phyloP scores from a whole-genome alignment of 2,113 vertebrate species.

The Nestor notabilis region DNA sequence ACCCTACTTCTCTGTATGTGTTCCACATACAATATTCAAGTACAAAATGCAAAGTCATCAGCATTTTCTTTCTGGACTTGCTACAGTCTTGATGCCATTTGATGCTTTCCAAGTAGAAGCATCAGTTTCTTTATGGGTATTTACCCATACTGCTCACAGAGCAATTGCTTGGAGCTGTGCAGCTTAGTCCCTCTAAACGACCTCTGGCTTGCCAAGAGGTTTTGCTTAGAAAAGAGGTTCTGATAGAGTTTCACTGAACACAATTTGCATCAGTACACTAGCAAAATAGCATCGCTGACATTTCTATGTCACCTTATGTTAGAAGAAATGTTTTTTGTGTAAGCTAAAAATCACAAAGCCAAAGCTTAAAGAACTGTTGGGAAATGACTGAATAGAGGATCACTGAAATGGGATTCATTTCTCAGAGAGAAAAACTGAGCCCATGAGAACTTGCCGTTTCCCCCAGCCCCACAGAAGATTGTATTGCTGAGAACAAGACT shows the following conservation, averaged over 20 bases:
- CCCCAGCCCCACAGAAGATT: neutral
- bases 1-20: neutral
- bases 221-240: neutral
- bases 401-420: neutral
- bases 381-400: neutral
- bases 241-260: neutral
- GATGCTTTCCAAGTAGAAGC: constrained; percentile 1
- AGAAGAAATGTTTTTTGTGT: neutral
- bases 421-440: neutral
- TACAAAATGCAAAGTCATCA: neutral
- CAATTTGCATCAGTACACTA: neutral
- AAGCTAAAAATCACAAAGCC: neutral
- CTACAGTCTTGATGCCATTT: neutral
- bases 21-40: neutral
- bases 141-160: neutral
- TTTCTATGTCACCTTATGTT: neutral
- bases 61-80: neutral
- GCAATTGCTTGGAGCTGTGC: neutral
- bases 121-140: neutral
- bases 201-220: neutral
- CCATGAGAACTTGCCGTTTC: neutral
- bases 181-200: neutral
- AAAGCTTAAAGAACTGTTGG: neutral
- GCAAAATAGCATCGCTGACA: neutral
- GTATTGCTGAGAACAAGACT: neutral